phyloP scores from a whole-genome alignment of 2,888 invertebrate species.

The Tetragnatha montana region DNA sequence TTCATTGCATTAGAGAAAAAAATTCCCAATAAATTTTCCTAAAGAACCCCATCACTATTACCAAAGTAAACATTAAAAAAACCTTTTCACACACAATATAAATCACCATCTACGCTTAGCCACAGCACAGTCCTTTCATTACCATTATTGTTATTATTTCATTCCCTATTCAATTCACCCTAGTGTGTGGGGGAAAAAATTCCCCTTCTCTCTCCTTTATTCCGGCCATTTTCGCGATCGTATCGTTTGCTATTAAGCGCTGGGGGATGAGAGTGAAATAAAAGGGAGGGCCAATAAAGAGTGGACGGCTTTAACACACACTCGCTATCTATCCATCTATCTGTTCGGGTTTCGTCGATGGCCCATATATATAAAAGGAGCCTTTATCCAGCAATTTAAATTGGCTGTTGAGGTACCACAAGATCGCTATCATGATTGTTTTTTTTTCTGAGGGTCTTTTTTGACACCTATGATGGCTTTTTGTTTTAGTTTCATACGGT shows the following conservation, averaged over 20 bases:
- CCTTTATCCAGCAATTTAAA: slow-evolving; percentile 52
- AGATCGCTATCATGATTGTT: neutral
- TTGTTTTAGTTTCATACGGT: neutral
- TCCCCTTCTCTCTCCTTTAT: slow-evolving; percentile 32
- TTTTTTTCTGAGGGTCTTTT: neutral
- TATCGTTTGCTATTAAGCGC: slow-evolving; percentile 47
- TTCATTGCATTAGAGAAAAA: too few relatives aligned
- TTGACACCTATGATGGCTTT: neutral
- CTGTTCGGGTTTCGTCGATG: slow-evolving; percentile 21
- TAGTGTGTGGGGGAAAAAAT: neutral
- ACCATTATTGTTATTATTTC: slow-evolving; percentile 15
- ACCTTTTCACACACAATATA: neutral
- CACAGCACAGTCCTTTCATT: slow-evolving; percentile 4
- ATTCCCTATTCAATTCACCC: neutral
- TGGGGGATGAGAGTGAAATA: slow-evolving; percentile 21
- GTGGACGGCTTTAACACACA: slow-evolving; percentile 5
- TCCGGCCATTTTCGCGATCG: slow-evolving; percentile 38
- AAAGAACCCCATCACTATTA: neutral
- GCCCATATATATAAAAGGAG: slow-evolving; percentile 36
- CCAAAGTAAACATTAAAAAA: neutral
- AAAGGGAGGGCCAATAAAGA: slow-evolving; percentile 32
- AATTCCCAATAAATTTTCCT: too few relatives aligned
- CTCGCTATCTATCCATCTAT: slow-evolving; percentile 46
- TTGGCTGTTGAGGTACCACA: slow-evolving; percentile 34
- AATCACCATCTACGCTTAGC: neutral